Percentiles rank a stretch among this genome's conserved stretches.
Evolutionary conservation across 2,888 invertebrate species (phyloP).

Genomic region (Masnerella sp.): DNA sequence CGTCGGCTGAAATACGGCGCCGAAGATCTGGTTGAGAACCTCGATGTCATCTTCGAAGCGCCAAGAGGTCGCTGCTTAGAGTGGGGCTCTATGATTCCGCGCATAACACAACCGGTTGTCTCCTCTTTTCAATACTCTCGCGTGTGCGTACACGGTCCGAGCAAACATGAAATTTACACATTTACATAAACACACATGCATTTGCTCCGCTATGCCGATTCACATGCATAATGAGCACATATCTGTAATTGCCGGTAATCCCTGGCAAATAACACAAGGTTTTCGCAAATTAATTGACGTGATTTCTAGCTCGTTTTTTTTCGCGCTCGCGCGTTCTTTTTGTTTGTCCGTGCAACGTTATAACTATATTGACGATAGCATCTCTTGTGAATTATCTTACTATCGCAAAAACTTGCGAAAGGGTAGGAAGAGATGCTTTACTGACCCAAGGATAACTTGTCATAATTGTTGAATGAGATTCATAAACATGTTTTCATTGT

Average conservation of each 20-base stretch:
- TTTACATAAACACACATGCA: constrained; percentile 57
- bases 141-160: constrained; percentile 59
- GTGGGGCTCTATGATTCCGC: constrained; percentile 73
- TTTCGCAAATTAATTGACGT: constrained; percentile 53
- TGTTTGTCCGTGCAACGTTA: not conserved
- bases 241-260: constrained; percentile 66
- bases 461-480: constrained; percentile 11
- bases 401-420: constrained; percentile 1
- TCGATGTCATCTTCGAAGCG: constrained; percentile 71
- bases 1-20: too few species aligned
- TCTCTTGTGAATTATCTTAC: constrained; percentile 17
- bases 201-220: constrained; percentile 59
- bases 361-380: constrained; percentile 26
- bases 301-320: constrained; percentile 28
- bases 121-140: constrained; percentile 70
- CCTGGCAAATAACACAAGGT: constrained; percentile 58
- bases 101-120: constrained; percentile 75
- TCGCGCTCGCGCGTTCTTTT: constrained; percentile 5
- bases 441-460: constrained; percentile 2
- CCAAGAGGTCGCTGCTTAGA: constrained; percentile 73
- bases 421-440: not conserved
- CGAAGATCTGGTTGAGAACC: constrained; percentile 69
- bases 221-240: constrained; percentile 67
- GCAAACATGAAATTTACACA: constrained; percentile 58
- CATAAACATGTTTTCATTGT: constrained; percentile 1